Base-by-base conservation (phyloP, 2,113 vertebrate species). In the Tiliqua scincoides region DNA sequence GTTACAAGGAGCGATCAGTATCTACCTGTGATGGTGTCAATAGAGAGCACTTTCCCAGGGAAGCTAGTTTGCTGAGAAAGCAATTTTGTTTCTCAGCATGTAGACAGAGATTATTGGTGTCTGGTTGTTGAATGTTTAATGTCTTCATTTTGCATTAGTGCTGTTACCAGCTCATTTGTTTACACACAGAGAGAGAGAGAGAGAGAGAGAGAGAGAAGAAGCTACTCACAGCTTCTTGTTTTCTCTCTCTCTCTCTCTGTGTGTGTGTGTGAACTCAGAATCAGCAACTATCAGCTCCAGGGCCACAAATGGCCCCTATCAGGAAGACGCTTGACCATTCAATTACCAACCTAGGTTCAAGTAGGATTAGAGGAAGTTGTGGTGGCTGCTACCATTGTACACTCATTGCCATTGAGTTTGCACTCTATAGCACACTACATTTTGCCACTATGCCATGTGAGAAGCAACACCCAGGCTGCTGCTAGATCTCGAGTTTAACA, bases 11-110 rank as follows among this genome's bases (percentile, higher is more conserved):
- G 23, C 76, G 43, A 12, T 63, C 80, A 40, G 20, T 62, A 62
- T 11, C 68, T 62, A 35, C 80, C 57, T 78, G 84, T 91, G 80
- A 85, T 88, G 54, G 80, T 84, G 86, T 82, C 65, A 15, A 0
- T 77, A 63, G n/a, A 78, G 35, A 67, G 59, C 75, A 25, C 67
- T 54, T 14, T 59, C 43, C 11, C n/a, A 72, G 23, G 87, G 48
- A 35, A 74, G 32, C 63, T 20, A 63, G 70, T 72, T 54, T 75
- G 77, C 82, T 87, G 74, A 89, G 40, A 40, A 73, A 6, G 70
- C 52, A 54, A 14, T 79, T 90, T 68, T 17, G 21, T 59, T 40
- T 17, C 61, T 78, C 32, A 86, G 21, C 18, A 43, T 35, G 23
- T 48, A 52, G 40, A 17, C 10, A 30, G 73, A 70, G 0, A 30